Base-by-base conservation (phyloP, 2,888 invertebrate genomes). In the Spilarctia lutea region DNA sequence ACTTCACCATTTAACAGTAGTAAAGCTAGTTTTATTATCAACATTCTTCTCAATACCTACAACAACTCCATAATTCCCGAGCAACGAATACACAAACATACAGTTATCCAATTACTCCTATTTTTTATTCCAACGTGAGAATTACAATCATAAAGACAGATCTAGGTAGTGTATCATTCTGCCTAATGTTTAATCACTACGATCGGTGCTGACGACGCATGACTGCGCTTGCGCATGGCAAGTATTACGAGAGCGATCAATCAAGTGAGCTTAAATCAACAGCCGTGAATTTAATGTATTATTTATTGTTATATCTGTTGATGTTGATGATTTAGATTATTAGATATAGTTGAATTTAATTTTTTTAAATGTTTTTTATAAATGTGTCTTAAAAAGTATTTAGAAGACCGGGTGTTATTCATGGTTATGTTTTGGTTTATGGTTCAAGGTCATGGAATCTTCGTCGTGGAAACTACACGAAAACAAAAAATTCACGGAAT, bases 101-200 rank as follows among this genome's bases (percentile, higher is more conserved):
- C 56, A 69, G 16, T 56, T 52, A 69, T 42, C 35, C 60, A 70
- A 70, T 63, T 1, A 27, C 27, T 39, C 30, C 42, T 70, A 35
- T 68, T 65, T 68, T 68, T 72, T 65, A 56, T 66, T 65, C 35
- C 77, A 33, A 84, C 79, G 79, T 80, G 76, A 77, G 75, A 76
- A 84, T 84, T 83, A 84, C 75, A 81, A 84, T 81, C 75, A 76
- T 35, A 72, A 83, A 81, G 83, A 84, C 80, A 76, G 77, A 83
- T 84, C 76, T 83, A 72, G 72, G 72, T 73, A 65, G 84, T 83
- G 75, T 75, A 83, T 84, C 83, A 84, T 76, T 27, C 60, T 56
- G 71, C 70, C 75, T 77, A 68, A 71, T 65, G 71, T 65, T 45
- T 76, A 73, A 81, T 84, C 80, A 81, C 72, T 60, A 39, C 75